A percentile compares a stretch with the other conserved stretches of the same genome.
Evolutionary conservation across 2,113 vertebrate genomes (phyloP).

Genomic region (Pollimyrus isidori): DNA sequence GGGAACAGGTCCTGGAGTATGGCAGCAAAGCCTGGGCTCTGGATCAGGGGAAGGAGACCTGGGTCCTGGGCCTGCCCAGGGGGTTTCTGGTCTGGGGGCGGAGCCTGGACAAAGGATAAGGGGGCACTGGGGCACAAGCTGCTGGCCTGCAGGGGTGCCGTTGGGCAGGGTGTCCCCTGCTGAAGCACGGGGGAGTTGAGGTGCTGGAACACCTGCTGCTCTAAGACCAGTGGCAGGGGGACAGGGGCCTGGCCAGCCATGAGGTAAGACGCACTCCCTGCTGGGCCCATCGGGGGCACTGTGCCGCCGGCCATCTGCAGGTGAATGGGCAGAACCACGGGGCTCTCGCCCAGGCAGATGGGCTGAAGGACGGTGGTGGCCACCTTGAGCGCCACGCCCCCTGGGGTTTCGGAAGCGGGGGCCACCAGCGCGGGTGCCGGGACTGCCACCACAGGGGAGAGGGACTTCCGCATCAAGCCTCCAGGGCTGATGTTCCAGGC

Average conservation of each 20-base stretch:
- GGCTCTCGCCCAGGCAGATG: conserved; percentile 87
- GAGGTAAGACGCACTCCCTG: conserved; percentile 73
- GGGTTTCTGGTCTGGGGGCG: conserved; percentile 74
- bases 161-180: conserved; percentile 59
- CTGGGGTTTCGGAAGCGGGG: conserved; percentile 66
- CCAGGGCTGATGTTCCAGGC: conserved; percentile 72
- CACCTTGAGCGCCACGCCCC: conserved; percentile 81
- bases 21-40: conserved; percentile 78
- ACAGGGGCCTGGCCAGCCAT: conserved; percentile 83
- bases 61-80: conserved; percentile 68
- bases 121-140: conserved; percentile 67
- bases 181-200: conserved; percentile 78
- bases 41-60: conserved; percentile 73
- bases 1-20: conserved; percentile 90
- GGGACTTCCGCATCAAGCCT: conserved; percentile 74
- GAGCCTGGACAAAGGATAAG: conserved; percentile 64
- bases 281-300: conserved; percentile 67
- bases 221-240: conserved; percentile 82
- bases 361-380: conserved; percentile 87
- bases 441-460: conserved; percentile 63
- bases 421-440: conserved; percentile 67
- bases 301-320: conserved; percentile 80
- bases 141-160: conserved; percentile 65
- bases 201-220: conserved; percentile 93
- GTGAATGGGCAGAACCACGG: conserved; percentile 86